Conservation (phyloP, 2,113 vertebrate species). For the Lepidothrix coronata region DNA sequence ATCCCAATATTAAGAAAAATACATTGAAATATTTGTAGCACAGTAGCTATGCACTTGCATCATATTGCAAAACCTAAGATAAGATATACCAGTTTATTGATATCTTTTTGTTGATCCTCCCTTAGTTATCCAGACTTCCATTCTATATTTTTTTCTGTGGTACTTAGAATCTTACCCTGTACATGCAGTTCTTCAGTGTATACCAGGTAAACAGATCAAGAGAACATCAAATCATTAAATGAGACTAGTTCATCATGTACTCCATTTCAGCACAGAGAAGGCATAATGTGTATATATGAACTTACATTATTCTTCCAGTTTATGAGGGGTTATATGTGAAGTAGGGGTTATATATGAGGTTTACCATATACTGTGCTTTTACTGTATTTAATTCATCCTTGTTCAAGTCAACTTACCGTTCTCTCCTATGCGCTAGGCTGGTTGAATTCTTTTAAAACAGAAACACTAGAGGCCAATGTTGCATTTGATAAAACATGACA, state of each 20-base stretch:
- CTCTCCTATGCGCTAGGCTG: not conserved
- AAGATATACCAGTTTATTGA: not conserved
- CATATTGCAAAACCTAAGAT: not conserved
- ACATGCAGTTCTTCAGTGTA: not conserved
- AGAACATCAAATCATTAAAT: not conserved
- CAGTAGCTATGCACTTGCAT: not conserved
- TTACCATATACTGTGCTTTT: not conserved
- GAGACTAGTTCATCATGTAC: not conserved
- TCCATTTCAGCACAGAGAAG: not conserved
- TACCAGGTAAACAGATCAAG: not conserved
- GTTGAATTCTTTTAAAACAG: slow-evolving; percentile 35
- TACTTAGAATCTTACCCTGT: not conserved
- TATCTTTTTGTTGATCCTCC: not conserved
- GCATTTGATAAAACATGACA: not conserved
- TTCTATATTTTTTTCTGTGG: not conserved
- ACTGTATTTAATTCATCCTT: not conserved
- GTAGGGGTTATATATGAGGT: not conserved
- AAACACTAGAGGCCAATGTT: slow-evolving; percentile 13
- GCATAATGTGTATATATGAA: not conserved
- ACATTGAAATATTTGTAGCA: not conserved
- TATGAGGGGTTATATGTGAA: not conserved
- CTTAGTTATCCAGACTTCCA: not conserved
- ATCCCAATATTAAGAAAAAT: not conserved
- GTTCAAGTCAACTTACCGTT: slow-evolving; percentile 2
- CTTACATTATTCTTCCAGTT: not conserved